Evolutionary conservation across 2,113 vertebrate genomes (phyloP).

Genomic region (Lepus americanus): DNA sequence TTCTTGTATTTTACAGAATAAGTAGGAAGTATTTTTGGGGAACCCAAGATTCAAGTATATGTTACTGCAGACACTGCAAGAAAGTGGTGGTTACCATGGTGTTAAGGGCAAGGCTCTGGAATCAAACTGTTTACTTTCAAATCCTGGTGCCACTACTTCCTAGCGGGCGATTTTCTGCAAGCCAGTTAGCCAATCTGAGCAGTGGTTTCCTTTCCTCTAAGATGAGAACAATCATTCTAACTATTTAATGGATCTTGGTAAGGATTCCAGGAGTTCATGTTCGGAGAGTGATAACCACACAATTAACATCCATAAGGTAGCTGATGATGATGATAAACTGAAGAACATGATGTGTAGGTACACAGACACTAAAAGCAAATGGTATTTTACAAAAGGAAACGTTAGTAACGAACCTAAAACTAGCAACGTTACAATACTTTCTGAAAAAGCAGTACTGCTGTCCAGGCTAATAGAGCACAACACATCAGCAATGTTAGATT

Average conservation of each 20-base stretch:
- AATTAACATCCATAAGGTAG: background rate
- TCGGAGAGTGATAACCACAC: background rate
- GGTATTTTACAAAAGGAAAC: background rate
- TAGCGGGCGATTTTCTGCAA: background rate
- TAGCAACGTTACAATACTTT: background rate
- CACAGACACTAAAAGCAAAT: background rate
- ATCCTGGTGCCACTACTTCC: background rate
- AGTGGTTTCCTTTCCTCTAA: background rate
- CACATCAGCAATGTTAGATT: background rate
- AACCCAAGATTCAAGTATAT: background rate
- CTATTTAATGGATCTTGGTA: background rate
- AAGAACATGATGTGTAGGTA: background rate
- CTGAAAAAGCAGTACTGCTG: background rate
- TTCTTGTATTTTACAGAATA: background rate
- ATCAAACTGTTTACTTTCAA: constrained; percentile 10
- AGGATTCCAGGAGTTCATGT: background rate
- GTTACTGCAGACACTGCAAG: background rate
- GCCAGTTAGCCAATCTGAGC: background rate
- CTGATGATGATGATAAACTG: background rate
- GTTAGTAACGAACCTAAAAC: background rate
- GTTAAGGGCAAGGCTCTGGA: background rate
- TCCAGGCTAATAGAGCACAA: background rate
- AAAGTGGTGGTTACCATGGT: background rate
- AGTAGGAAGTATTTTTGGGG: background rate
- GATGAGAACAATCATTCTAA: background rate